Evolutionary conservation across 2,113 vertebrate species (phyloP), one percentile per base, ranked within the genome.

Genomic region (Anolis sagrei): DNA sequence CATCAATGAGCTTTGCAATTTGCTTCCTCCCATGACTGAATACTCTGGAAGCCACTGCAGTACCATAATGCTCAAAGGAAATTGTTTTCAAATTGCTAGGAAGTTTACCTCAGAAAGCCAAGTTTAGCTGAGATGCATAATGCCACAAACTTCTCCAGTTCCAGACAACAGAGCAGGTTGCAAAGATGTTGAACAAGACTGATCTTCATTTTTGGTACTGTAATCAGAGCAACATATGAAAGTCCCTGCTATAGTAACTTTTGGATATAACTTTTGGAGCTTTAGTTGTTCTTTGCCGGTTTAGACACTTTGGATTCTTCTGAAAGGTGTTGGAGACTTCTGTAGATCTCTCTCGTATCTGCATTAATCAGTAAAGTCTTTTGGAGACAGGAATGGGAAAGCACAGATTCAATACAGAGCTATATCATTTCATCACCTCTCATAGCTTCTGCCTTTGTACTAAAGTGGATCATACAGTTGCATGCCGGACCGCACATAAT

Each of bases 401-500:
- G 27, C 27, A 58, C 9, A 70, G 49, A 79, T 39, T 32, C 48
- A 70, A 10, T 70, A 9, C 18, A 69, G 48, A 82, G 36, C 18
- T 72, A 8, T 13, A 51, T 85, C n/a, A n/a, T 27, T 5, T 80
- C 48, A 14, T 84, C 62, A 76, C 83, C 87, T 89, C 70, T 92
- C 23, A 86, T 89, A 85, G 81, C 87, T 78, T 84, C 9, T 76
- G 73, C 1, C 84, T 39, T 83, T 88, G 91, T 89, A 68, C 69
- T 7, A 87, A 79, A 93, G 78, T 68, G 86, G 92, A 87, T 80
- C 76, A 88, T 84, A 88, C 83, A 86, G 78, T 92, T 91, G 95
- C 90, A 94, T 95, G 93, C 92, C 61, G 90, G 87, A 13, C 51
- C 78, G 2, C 91, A 84, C 32, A 91, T 92, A 61, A 51, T 77